A percentile compares a stretch with the other conserved stretches of the same genome.
Conservation (phyloP, 2,888 invertebrate species). For the Eristalis pertinax region DNA sequence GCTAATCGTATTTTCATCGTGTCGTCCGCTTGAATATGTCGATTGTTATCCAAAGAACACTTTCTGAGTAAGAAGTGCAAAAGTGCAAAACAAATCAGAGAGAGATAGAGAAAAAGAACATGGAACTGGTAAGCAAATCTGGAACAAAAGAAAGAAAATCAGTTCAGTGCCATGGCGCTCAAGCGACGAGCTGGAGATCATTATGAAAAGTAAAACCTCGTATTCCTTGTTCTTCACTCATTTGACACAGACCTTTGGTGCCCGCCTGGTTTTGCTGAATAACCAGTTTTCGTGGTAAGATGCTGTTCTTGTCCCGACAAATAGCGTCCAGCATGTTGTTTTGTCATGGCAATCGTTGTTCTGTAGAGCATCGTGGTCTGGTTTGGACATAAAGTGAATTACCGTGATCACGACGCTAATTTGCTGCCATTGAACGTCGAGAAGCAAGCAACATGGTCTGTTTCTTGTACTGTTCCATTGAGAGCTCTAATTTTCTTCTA, state of each 20-base stretch:
- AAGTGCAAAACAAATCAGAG: slow-evolving; percentile 27
- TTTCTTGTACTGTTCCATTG: neutral
- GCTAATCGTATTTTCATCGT: slow-evolving; percentile 25
- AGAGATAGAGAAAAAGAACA: slow-evolving; percentile 14
- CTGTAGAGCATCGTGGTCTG: neutral
- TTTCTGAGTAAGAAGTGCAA: slow-evolving; percentile 7
- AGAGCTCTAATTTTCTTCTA: too few relatives aligned
- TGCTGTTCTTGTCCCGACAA: neutral
- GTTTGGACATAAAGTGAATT: neutral
- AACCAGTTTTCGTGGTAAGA: slow-evolving; percentile 44
- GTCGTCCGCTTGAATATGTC: slow-evolving; percentile 23
- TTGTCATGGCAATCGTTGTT: too few relatives aligned
- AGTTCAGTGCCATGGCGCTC: slow-evolving; percentile 22
- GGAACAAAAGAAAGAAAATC: slow-evolving; percentile 71
- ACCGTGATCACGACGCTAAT: neutral
- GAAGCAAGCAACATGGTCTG: neutral
- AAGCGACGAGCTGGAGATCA: neutral
- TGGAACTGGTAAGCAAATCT: slow-evolving; percentile 63
- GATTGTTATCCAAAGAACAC: slow-evolving; percentile 50
- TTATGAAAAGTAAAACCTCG: slow-evolving; percentile 64
- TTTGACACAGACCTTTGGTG: slow-evolving; percentile 63
- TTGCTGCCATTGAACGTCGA: neutral
- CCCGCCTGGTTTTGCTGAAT: slow-evolving; percentile 11
- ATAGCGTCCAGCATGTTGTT: too few relatives aligned
- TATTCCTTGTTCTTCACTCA: slow-evolving; percentile 31